These are phyloP conservation scores for Montipora efflorescens DNA, from an alignment of 64 coral and sea anemone genomes.

Conservation along the genomic window DNA sequence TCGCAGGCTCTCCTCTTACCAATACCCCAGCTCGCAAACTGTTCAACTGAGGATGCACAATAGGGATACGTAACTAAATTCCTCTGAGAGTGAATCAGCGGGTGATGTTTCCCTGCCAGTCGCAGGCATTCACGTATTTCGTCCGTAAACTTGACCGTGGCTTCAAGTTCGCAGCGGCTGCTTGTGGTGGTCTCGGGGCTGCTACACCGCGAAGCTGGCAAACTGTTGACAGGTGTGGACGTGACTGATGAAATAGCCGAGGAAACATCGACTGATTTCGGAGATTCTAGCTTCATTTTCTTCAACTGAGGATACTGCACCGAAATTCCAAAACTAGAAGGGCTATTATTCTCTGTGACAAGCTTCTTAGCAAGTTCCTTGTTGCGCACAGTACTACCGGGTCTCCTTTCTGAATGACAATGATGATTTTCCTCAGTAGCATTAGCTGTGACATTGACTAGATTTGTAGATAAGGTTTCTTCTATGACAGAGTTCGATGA, in stretches of 20 bases:
- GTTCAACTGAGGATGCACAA: conserved; percentile 59
- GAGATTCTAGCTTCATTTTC: conserved; percentile 68
- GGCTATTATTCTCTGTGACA: neutral
- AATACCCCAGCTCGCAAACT: conserved; percentile 82
- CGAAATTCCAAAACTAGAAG: neutral
- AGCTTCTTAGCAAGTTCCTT: neutral
- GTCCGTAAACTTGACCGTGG: neutral
- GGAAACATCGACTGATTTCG: conserved; percentile 26
- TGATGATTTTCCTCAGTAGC: neutral
- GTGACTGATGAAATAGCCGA: conserved; percentile 41
- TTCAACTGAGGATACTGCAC: conserved; percentile 44
- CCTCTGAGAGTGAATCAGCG: conserved; percentile 71
- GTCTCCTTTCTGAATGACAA: neutral
- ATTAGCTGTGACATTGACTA: neutral
- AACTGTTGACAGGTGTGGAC: conserved; percentile 61
- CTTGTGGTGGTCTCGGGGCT: conserved; percentile 63
- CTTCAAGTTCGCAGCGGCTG: neutral
- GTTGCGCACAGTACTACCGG: neutral
- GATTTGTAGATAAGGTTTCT: neutral
- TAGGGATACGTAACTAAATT: conserved; percentile 57
- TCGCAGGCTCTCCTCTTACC: conserved; percentile 92
- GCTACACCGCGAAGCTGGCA: conserved; percentile 60
- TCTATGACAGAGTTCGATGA: conserved; percentile 2
- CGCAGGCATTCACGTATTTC: conserved; percentile 53
- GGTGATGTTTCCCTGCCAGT: conserved; percentile 52